Base-by-base conservation (phyloP, 2,888 invertebrate species). In the Bursaphelenchus okinawaensis region DNA sequence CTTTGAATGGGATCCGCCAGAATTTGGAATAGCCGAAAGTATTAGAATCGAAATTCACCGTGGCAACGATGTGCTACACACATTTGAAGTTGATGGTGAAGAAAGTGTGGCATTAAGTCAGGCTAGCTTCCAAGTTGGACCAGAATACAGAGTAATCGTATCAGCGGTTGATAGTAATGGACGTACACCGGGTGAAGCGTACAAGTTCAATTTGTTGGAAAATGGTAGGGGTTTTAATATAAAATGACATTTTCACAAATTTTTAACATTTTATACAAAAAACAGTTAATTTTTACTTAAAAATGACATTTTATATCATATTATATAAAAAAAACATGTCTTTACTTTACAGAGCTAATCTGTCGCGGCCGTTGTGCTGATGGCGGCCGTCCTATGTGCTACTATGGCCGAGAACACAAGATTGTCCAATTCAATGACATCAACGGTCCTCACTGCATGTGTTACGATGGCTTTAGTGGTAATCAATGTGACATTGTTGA, bases 1-100 rank as follows among this genome's bases (percentile, higher is more conserved):
- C 8, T 80, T 81, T 54, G 79, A 81, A 58, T 80, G 80, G 80
- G 81, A 81, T 59, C 51, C 71, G 29, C 80, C 80, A 1, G 68
- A 71, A 19, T 75, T 74, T 63, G 80, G 80, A 20, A 68, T 70
- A 26, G 71, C 78, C 7, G 74, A 78, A 29, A 75, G 73, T 54
- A 77, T 73, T 63, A 63, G 73, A 27, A 62, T 76, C 22, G 51
- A 52, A 12, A 54, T 74, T 12, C 52, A 52, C 52, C 59, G 74
- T 19, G 54, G 55, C 28, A 64, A 66, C 51, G 57, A 63, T 16
- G 28, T 66, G 24, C 51, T 72, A 22, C 66, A 71, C 40, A 67
- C 58, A 55, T 63, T 69, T 26, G 66, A 75, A 29, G 67, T 72
- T 52, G 72, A 72, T 26, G 62, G 76, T 22, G 60, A 74, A 54